A percentile compares a stretch with the other conserved stretches of the same genome.
phyloP scores from a whole-genome alignment of 2,113 vertebrate species.

The Colossoma macropomum region DNA sequence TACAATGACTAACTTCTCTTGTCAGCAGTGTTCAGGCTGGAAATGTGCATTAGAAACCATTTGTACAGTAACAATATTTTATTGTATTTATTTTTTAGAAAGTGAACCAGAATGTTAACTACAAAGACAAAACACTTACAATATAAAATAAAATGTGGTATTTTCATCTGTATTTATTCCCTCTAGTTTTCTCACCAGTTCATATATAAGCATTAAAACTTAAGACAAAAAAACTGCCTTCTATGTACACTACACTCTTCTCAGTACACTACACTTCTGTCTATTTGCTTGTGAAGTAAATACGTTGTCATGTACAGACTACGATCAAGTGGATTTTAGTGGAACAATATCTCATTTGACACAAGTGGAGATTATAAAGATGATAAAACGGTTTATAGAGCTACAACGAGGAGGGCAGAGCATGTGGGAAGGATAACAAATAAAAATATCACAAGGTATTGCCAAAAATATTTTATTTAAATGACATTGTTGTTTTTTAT shows the following conservation, averaged over 20 bases:
- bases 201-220: constrained; percentile 61
- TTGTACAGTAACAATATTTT: constrained; percentile 84
- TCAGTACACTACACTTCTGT: background rate
- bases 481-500: constrained; percentile 53
- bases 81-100: constrained; percentile 81
- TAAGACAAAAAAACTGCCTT: constrained; percentile 56
- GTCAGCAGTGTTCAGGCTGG: constrained; percentile 60
- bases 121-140: constrained; percentile 65
- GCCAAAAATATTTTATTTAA: constrained; percentile 40
- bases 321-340: background rate
- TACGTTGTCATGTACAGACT: background rate
- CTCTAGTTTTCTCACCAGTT: constrained; percentile 61
- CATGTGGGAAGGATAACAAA: constrained; percentile 56
- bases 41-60: constrained; percentile 79
- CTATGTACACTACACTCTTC: constrained; percentile 61
- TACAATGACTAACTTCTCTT: constrained; percentile 62
- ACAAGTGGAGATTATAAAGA: background rate
- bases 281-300: constrained; percentile 21
- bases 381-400: background rate
- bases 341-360: background rate
- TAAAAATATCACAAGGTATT: constrained; percentile 27
- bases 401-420: constrained; percentile 49
- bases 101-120: constrained; percentile 74
- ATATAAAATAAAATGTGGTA: constrained; percentile 68
- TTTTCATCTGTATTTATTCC: constrained; percentile 78